A percentile compares a stretch with the other conserved stretches of the same genome.
These are phyloP conservation scores for Eupeodes latifasciatus DNA, from an alignment of 2,888 invertebrate species.

Conservation along the genomic window DNA sequence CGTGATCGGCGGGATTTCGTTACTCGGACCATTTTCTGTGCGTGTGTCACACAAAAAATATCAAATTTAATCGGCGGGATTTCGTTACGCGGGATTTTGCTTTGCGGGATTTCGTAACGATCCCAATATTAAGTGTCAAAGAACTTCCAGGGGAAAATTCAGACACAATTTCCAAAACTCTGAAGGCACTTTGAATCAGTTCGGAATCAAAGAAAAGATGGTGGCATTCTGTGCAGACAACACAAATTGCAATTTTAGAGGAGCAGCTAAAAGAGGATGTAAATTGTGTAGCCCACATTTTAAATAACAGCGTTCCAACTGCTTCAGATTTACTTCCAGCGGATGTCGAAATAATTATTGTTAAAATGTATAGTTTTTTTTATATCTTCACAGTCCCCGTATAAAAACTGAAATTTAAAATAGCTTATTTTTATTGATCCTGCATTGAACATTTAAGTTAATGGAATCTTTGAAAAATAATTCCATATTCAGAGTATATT, in stretches of 20 bases:
- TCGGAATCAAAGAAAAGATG: neutral
- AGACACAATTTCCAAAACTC: neutral
- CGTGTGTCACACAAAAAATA: no score
- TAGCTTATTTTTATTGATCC: no score
- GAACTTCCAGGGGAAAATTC: neutral
- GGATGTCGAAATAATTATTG: slow-evolving; percentile 47
- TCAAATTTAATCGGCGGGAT: no score
- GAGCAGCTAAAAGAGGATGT: slow-evolving; percentile 6
- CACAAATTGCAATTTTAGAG: slow-evolving; percentile 28
- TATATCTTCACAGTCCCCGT: neutral
- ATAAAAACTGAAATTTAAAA: no score
- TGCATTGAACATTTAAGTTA: no score
- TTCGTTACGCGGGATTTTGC: no score
- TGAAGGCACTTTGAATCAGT: neutral
- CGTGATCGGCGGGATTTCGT: no score
- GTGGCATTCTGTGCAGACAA: slow-evolving; percentile 33
- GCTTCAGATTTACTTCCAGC: slow-evolving; percentile 31
- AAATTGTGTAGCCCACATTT: slow-evolving; percentile 32
- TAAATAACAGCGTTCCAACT: slow-evolving; percentile 47
- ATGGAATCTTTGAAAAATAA: no score
- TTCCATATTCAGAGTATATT: no score
- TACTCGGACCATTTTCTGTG: no score
- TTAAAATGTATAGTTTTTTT: slow-evolving; percentile 52
- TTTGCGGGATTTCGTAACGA: no score
- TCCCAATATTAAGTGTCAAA: neutral